Base-by-base conservation (phyloP, 2,888 invertebrate genomes). In the Ormyrus labotus region DNA sequence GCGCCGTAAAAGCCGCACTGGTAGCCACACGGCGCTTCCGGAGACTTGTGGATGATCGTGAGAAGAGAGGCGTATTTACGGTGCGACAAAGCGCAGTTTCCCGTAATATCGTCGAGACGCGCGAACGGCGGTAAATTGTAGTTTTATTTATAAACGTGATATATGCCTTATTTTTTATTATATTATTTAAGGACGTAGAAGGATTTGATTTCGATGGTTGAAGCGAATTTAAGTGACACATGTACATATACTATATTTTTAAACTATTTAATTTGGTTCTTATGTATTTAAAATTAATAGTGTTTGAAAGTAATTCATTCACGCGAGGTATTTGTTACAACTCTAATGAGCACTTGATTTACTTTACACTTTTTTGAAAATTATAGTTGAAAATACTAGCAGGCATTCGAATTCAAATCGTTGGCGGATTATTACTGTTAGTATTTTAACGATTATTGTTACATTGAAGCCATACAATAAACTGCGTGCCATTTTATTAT, bases 401-500 rank as follows among this genome's bases (percentile, higher is more conserved):
- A 47, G 55, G 34, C 70, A 47, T 50, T 48, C 45, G n/a, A 19
- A 34, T 34, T 34, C 4, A 34, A 53, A 45, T 71, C 13, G 19
- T 71, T 65, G 34, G 34, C 34, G 34, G 34, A 34, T 34, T 57
- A 67, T 72, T 72, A 68, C 61, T 64, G 50, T 11, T 61, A 68
- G 57, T 80, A 72, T 80, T 80, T 63, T 60, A 51, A 58, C 61
- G 69, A 60, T 60, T 53, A 64, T 65, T 70, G 73, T 76, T 76
- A 19, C 4, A 34, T 64, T 58, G 60, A 71, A 74, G 81, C 78
- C 81, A 81, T 79, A 34, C 34, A 70, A 78, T 67, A 7, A 81
- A 74, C 34, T 58, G 68, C 79, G 81, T 82, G 81, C 78, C 81
- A 79, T 82, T 79, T 69, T 57, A 68, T 69, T 69, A 47, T 73